Conservation (phyloP, 2,888 invertebrate species). For the Lomographa bimaculata region DNA sequence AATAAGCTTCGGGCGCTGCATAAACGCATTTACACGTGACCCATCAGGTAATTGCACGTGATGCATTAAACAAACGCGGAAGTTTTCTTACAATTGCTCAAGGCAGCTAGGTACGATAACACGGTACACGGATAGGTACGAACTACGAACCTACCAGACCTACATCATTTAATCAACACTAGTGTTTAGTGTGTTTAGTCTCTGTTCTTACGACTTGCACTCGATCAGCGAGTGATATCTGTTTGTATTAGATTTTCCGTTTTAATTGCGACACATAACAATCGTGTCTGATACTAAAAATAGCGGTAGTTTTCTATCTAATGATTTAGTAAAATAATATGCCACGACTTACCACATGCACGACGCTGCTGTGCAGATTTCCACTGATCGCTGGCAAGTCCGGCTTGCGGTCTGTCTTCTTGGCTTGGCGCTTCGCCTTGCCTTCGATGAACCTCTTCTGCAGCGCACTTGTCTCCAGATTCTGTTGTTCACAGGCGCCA, state of each 20-base stretch:
- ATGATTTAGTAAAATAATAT: too few relatives aligned
- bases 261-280: constrained; percentile 3
- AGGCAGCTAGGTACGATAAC: constrained; percentile 28
- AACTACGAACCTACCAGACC: constrained; percentile 4
- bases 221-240: constrained; percentile 17
- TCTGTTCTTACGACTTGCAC: constrained; percentile 26
- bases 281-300: too few relatives aligned
- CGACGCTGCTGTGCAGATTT: constrained; percentile 87
- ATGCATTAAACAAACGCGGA: constrained; percentile 41
- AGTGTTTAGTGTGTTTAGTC: too few relatives aligned
- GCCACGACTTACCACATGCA: constrained; percentile 85
- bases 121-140: constrained; percentile 21
- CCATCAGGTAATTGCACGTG: constrained; percentile 35
- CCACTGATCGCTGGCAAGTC: constrained; percentile 75
- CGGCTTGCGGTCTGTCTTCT: constrained; percentile 87
- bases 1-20: too few relatives aligned
- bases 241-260: constrained; percentile 19
- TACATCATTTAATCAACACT: constrained; percentile 31
- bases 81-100: constrained; percentile 39
- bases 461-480: constrained; percentile 93
- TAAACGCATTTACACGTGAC: too few relatives aligned
- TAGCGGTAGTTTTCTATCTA: too few relatives aligned
- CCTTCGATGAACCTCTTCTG: constrained; percentile 96
- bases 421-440: constrained; percentile 94
- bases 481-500: constrained; percentile 94